A percentile compares a stretch with the other conserved stretches of the same genome.
Evolutionary conservation across 2,888 invertebrate genomes (phyloP).

Genomic region (Epistrophella euchroma): DNA sequence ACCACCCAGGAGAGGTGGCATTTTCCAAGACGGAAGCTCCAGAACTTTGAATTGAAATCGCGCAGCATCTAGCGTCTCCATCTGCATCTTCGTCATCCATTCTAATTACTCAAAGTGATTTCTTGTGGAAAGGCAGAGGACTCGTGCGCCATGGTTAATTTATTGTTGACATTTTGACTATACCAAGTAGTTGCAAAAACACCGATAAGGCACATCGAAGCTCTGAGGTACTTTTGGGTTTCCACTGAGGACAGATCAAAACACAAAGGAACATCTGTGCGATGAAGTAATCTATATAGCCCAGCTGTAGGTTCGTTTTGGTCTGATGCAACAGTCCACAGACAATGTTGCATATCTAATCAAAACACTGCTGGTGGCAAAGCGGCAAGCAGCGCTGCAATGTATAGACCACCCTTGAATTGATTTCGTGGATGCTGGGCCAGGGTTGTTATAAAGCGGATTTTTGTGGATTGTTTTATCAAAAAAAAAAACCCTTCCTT

Average conservation of each 20-base stretch:
- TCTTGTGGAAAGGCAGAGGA: conserved; percentile 5
- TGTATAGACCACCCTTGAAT: conserved; percentile 58
- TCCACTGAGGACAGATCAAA: conserved; percentile 23
- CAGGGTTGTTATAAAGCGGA: conserved; percentile 27
- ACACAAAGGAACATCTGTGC: conserved; percentile 61
- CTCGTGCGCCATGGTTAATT: conserved; percentile 13
- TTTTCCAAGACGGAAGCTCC: conserved; percentile 40
- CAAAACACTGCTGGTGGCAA: conserved; percentile 58
- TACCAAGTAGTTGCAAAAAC: conserved; percentile 54
- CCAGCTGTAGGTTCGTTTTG: conserved; percentile 26
- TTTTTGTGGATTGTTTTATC: too few species aligned
- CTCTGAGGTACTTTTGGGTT: not conserved
- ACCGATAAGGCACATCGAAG: conserved; percentile 43
- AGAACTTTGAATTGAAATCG: conserved; percentile 23
- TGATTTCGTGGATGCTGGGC: not conserved
- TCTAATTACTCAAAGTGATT: conserved; percentile 67
- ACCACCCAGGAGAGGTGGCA: conserved; percentile 51
- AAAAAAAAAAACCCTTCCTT: too few species aligned
- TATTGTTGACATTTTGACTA: conserved; percentile 63
- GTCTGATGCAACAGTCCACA: conserved; percentile 66
- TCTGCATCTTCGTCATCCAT: conserved; percentile 29
- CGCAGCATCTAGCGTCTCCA: conserved; percentile 5
- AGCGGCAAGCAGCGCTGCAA: conserved; percentile 6
- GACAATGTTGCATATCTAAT: conserved; percentile 69
- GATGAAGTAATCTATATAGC: conserved; percentile 45